Base-by-base conservation (phyloP, 2,888 invertebrate genomes). In the Drosophila gaucha region DNA sequence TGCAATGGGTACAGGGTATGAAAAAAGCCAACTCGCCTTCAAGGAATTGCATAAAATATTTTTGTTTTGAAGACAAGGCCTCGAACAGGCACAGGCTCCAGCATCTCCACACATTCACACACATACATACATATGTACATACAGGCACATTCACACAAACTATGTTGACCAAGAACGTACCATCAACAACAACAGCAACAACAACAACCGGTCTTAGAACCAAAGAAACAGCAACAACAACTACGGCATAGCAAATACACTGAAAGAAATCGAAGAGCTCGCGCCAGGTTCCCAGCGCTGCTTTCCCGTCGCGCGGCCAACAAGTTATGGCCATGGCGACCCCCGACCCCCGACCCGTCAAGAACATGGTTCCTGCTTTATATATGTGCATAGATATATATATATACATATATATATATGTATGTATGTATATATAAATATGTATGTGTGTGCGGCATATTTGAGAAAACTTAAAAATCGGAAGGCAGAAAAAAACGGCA, bases 31-130 rank as follows among this genome's bases (percentile, higher is more conserved):
- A 83, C 67, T 74, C 79, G 79, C 65, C 78, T 88, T 86, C 89
- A 85, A 88, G 84, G 80, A 85, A 85, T 85, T 86, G 89, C 87
- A 85, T 86, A 84, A 85, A 85, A 85, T 78, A 87, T 85, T 77
- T 69, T 80, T 65, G 62, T 84, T 68, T 85, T 78, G 67, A 84
- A 83, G 74, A 74, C 80, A 67, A 69, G 87, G 80, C 88, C 82
- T 80, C 88, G 74, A 24, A 80, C 78, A 62, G 62, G 38, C 56
- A 31, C 47, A 74, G 77, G 78, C 82, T 66, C 78, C 85, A 78
- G 58, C 67, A 57, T 63, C 50, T 31, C 31, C 20, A 20, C 60
- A 67, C 33, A 55, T 31, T 52, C 38, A 47, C 30, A 36, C 39
- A 41, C 54, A 46, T 51, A 63, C 28, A 54, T 33, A 57, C 46